phyloP scores from a whole-genome alignment of 2,797 vertebrate species.

The Pseudochaenichthys georgianus region DNA sequence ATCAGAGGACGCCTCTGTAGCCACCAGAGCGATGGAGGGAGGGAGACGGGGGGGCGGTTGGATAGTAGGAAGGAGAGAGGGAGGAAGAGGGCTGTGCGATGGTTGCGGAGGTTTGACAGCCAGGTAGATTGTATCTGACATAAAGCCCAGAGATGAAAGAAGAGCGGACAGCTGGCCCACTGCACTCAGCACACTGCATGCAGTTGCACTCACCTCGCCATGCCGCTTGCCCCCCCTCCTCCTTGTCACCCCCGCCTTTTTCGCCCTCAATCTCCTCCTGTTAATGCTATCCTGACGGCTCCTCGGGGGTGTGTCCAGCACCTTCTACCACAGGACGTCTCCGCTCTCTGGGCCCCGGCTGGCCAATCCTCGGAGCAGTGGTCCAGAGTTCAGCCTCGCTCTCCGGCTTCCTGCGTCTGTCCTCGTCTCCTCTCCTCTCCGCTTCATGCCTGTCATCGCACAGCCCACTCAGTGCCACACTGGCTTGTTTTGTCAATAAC shows the following conservation, averaged over 20 bases:
- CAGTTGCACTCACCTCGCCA: conserved; percentile 85
- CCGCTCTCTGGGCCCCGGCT: conserved; percentile 53
- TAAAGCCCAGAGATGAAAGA: conserved; percentile 83
- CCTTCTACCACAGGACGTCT: conserved; percentile 64
- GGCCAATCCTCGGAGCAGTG: conserved; percentile 38
- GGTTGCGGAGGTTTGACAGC: conserved; percentile 75
- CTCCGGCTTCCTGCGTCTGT: conserved; percentile 35
- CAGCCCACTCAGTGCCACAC: conserved; percentile 88
- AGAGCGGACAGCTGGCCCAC: conserved; percentile 83
- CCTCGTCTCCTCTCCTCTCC: conserved; percentile 43
- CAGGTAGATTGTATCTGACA: conserved; percentile 82
- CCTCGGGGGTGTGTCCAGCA: conserved; percentile 74
- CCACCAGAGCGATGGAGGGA: conserved; percentile 64
- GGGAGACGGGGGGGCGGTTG: neutral
- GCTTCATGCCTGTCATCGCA: conserved; percentile 85
- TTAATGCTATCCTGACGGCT: conserved; percentile 56
- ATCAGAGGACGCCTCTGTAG: conserved; percentile 58
- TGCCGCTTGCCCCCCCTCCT: conserved; percentile 55
- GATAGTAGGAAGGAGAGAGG: conserved; percentile 43
- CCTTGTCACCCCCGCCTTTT: conserved; percentile 26
- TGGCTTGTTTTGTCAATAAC: conserved; percentile 99
- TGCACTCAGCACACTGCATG: conserved; percentile 76
- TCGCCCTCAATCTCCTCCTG: conserved; percentile 57
- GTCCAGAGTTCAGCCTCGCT: conserved; percentile 58
- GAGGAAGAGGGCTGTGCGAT: conserved; percentile 56